Conservation (phyloP, 2,797 vertebrate genomes). For the Vultur gryphus region DNA sequence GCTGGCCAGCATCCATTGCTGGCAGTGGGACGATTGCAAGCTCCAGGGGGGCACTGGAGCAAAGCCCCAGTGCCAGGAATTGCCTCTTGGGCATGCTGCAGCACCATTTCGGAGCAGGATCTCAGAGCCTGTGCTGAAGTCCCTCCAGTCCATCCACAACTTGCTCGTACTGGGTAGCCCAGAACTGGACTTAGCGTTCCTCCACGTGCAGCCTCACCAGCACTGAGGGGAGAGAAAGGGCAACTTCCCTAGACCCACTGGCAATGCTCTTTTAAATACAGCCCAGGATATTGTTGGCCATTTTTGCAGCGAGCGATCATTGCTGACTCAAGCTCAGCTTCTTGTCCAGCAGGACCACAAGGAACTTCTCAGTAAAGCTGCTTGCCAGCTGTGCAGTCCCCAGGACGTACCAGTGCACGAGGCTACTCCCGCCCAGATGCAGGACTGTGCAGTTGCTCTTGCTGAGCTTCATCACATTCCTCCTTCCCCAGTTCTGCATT, state of each 20-base stretch:
- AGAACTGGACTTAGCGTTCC: neutral
- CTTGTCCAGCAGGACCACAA: neutral
- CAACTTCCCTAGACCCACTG: fast-evolving
- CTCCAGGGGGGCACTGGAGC: neutral
- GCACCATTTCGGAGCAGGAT: neutral
- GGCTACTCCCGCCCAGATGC: neutral
- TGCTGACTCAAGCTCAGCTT: neutral
- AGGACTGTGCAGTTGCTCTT: neutral
- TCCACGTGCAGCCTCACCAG: neutral
- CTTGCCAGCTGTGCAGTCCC: neutral
- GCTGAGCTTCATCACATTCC: neutral
- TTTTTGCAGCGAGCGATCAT: neutral
- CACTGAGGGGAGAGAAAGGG: neutral
- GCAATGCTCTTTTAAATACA: neutral
- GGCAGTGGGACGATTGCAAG: fast-evolving
- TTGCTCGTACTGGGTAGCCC: neutral
- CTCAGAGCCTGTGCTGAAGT: neutral
- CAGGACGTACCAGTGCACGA: fast-evolving
- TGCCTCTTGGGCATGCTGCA: neutral
- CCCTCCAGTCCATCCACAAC: neutral
- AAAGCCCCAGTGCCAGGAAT: neutral
- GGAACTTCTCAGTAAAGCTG: neutral
- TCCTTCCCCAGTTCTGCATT: neutral
- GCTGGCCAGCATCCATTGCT: neutral
- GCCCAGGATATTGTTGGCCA: neutral